phyloP scores from a whole-genome alignment of 1,140 invertebrate species.

The Hormaphis cornu region DNA sequence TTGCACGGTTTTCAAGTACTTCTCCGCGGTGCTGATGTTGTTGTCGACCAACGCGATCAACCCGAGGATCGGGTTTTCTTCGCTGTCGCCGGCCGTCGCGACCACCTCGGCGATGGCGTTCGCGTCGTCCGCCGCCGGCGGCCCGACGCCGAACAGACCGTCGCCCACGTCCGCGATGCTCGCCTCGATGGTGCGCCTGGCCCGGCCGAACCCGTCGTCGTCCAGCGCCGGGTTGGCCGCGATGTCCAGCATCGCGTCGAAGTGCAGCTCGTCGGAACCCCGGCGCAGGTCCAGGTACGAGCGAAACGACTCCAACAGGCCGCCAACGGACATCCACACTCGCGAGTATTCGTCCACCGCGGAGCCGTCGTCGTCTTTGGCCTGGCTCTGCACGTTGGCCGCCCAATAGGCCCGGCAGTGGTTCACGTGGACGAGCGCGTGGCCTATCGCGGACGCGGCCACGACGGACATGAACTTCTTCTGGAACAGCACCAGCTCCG shows the following conservation, averaged over 20 bases:
- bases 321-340: background rate
- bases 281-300: background rate
- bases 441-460: background rate
- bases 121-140: background rate
- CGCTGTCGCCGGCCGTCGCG: rapidly evolving
- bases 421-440: background rate
- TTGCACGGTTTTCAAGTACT: background rate
- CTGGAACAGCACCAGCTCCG: background rate
- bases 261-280: background rate
- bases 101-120: no score
- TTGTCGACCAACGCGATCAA: slow-evolving; percentile 4
- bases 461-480: background rate
- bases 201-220: background rate
- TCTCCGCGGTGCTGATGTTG: slow-evolving; percentile 1
- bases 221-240: background rate
- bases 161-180: background rate
- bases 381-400: background rate
- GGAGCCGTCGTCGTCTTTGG: background rate
- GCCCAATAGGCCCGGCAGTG: background rate
- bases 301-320: background rate
- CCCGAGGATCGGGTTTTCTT: background rate
- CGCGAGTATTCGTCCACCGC: background rate
- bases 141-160: background rate
- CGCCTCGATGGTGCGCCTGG: background rate
- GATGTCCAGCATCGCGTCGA: background rate